These are phyloP conservation scores for Rhegmatorhina hoffmannsi DNA, from an alignment of 2,113 vertebrate genomes.

Conservation along the genomic window DNA sequence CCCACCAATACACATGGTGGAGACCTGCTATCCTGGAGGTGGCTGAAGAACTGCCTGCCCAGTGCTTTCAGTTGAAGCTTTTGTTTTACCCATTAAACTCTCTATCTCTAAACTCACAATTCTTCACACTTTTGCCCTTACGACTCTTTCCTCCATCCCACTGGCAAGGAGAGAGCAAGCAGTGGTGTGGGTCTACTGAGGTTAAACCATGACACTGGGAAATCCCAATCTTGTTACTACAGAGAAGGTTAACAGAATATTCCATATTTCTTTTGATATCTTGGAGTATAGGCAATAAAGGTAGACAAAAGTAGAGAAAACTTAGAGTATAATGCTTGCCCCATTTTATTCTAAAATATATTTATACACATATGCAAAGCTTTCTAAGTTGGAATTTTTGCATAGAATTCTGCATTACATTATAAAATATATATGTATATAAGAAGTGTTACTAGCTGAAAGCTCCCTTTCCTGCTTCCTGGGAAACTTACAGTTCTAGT, in stretches of 20 bases:
- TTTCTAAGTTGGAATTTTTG: neutral
- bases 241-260: neutral
- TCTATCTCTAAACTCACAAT: neutral
- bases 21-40: neutral
- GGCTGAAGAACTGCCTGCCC: neutral
- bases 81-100: neutral
- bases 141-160: neutral
- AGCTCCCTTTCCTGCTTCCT: neutral
- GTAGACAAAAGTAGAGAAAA: neutral
- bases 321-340: neutral
- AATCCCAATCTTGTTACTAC: neutral
- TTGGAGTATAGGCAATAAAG: neutral
- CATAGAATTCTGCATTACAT: neutral
- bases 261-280: neutral
- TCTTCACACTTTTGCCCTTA: neutral
- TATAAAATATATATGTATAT: neutral
- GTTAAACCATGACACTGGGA: neutral
- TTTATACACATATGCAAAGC: neutral
- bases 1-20: accelerated
- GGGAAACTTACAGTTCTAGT: neutral
- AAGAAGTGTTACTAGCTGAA: neutral
- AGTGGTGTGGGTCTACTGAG: neutral
- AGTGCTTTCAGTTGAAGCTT: neutral
- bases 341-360: neutral
- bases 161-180: neutral